Conservation (phyloP, 2,797 vertebrate species). For the Sebastes hubbsi region DNA sequence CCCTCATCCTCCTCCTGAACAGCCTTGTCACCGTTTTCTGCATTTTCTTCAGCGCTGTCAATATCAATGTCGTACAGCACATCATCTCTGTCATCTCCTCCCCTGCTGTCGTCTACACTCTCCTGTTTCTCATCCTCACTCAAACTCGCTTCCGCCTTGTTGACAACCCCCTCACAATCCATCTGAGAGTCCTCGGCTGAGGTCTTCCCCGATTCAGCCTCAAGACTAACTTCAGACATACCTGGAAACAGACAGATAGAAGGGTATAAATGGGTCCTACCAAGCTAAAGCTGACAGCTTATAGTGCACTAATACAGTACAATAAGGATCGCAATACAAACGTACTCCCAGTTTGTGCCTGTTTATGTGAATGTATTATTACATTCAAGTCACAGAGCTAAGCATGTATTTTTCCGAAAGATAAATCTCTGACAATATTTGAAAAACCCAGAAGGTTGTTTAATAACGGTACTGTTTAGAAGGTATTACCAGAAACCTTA, state of each 20-base stretch:
- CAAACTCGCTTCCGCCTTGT: constrained; percentile 58
- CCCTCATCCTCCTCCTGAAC: constrained; percentile 21
- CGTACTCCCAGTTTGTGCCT: not conserved
- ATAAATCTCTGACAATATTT: not conserved
- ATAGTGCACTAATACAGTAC: not conserved
- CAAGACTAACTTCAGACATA: constrained; percentile 87
- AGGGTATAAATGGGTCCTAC: constrained; percentile 54
- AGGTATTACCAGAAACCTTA: too few relatives aligned
- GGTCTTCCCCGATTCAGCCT: constrained; percentile 69
- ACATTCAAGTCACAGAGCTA: not conserved
- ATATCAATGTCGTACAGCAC: constrained; percentile 63
- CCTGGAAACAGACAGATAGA: constrained; percentile 83
- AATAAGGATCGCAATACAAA: not conserved
- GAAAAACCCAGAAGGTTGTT: not conserved
- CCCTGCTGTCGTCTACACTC: constrained; percentile 29
- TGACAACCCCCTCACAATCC: constrained; percentile 61
- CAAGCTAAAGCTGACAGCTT: not conserved
- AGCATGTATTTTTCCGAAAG: not conserved
- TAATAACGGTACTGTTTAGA: not conserved
- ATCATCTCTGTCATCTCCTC: constrained; percentile 7
- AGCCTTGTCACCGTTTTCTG: constrained; percentile 14
- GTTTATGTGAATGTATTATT: not conserved
- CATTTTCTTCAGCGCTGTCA: constrained; percentile 54
- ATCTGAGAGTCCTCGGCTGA: constrained; percentile 68
- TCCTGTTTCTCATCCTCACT: constrained; percentile 42